Evolutionary conservation across 2,888 invertebrate species (phyloP).

Genomic region (Apotomis capreana): DNA sequence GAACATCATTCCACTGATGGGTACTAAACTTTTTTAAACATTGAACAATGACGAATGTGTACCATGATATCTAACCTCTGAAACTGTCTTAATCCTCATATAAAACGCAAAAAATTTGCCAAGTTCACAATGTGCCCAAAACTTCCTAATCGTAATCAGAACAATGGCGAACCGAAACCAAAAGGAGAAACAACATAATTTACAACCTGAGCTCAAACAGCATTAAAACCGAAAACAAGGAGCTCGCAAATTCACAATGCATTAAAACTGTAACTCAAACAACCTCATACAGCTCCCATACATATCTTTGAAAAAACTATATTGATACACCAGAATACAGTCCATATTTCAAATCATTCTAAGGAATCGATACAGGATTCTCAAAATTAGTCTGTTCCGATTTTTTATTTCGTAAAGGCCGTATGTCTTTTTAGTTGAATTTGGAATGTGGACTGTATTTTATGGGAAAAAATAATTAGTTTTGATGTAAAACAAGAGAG

Average conservation of each 20-base stretch:
- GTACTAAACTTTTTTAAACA: no score
- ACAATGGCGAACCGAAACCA: no score
- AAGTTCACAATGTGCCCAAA: no score
- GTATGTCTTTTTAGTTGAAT: not conserved
- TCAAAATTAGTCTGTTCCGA: conserved; percentile 6
- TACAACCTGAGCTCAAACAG: conserved; percentile 13
- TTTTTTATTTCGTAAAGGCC: not conserved
- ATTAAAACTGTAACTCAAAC: not conserved
- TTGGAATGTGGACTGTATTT: not conserved
- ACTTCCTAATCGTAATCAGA: no score
- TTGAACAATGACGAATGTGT: no score
- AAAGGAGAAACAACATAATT: conserved; percentile 15
- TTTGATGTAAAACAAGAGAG: not conserved
- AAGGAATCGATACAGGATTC: not conserved
- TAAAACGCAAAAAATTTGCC: no score
- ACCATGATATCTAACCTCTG: no score
- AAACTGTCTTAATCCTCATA: no score
- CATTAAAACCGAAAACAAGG: conserved; percentile 16
- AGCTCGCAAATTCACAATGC: conserved; percentile 18
- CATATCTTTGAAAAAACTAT: not conserved
- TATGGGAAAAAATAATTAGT: not conserved
- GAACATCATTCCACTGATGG: no score
- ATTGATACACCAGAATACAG: not conserved
- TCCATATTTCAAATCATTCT: not conserved
- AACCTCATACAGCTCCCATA: not conserved